Conservation (phyloP, 2,113 vertebrate species). For the Colossoma macropomum region DNA sequence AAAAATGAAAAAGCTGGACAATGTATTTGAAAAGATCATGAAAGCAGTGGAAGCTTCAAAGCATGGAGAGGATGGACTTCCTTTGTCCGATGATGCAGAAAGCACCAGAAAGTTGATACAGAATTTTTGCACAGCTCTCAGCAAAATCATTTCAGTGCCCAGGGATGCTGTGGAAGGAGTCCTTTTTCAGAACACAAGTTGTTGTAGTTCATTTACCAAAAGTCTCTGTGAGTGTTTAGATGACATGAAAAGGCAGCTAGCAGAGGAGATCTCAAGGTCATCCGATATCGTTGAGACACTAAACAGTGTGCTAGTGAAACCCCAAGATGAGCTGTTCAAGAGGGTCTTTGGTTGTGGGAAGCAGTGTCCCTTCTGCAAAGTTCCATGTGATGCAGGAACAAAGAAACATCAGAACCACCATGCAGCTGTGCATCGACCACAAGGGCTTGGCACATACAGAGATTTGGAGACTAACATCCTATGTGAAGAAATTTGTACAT, state of each 20-base stretch:
- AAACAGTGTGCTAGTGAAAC: constrained; percentile 49
- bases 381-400: constrained; percentile 74
- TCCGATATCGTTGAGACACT: constrained; percentile 44
- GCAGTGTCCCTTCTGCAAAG: constrained; percentile 75
- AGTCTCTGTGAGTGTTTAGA: not conserved
- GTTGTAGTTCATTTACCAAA: not conserved
- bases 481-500: constrained; percentile 34
- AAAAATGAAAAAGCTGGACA: constrained; percentile 40
- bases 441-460: constrained; percentile 26
- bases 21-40: constrained; percentile 48
- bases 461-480: fast-evolving
- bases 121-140: not conserved
- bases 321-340: constrained; percentile 66
- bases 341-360: constrained; percentile 72
- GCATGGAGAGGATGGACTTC: not conserved
- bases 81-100: not conserved
- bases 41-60: not conserved
- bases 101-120: not conserved
- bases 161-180: not conserved
- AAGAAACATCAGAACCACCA: constrained; percentile 59
- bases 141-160: not conserved
- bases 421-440: constrained; percentile 63
- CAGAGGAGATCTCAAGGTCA: not conserved
- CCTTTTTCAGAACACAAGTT: not conserved
- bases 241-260: not conserved